These are phyloP conservation scores for Macrostomum cliftonense DNA, from an alignment of 2,888 invertebrate species.

Conservation along the genomic window DNA sequence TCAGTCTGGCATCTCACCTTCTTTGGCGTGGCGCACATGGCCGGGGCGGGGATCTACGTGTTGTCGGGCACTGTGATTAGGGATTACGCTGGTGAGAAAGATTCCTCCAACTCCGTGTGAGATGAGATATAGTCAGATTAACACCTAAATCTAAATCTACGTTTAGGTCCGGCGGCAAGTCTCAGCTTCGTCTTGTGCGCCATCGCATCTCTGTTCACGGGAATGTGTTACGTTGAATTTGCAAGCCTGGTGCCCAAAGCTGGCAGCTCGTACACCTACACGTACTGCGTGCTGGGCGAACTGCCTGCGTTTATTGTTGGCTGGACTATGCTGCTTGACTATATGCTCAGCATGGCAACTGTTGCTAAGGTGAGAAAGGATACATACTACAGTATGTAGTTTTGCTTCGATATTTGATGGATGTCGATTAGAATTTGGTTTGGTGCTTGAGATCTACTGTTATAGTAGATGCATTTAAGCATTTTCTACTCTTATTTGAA, in stretches of 20 bases:
- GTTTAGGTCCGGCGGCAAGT: not conserved
- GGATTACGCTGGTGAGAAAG: constrained; percentile 3
- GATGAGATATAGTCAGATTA: too few species aligned
- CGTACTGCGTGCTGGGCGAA: constrained; percentile 10
- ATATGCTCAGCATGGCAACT: constrained; percentile 7
- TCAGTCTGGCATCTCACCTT: constrained; percentile 6
- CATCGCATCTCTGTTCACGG: constrained; percentile 6
- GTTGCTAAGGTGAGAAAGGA: too few species aligned
- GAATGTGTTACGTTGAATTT: constrained; percentile 11
- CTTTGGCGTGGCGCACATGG: constrained; percentile 7
- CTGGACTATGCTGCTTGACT: constrained; percentile 11
- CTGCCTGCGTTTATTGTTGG: constrained; percentile 10
- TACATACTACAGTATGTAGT: too few species aligned
- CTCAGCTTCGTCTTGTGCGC: constrained; percentile 7
- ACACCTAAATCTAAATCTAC: too few species aligned
- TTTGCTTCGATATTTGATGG: too few species aligned
- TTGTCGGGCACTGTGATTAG: constrained; percentile 7
- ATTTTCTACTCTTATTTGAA: too few species aligned
- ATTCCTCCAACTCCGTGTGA: too few species aligned
- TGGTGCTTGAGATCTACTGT: too few species aligned
- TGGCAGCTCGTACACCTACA: constrained; percentile 8
- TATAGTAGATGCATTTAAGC: too few species aligned
- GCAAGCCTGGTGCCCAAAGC: constrained; percentile 11
- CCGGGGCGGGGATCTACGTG: constrained; percentile 11
- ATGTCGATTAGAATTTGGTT: too few species aligned